Evolutionary conservation across 2,113 vertebrate genomes (phyloP).

Genomic region (Eulacestoma nigropectus): DNA sequence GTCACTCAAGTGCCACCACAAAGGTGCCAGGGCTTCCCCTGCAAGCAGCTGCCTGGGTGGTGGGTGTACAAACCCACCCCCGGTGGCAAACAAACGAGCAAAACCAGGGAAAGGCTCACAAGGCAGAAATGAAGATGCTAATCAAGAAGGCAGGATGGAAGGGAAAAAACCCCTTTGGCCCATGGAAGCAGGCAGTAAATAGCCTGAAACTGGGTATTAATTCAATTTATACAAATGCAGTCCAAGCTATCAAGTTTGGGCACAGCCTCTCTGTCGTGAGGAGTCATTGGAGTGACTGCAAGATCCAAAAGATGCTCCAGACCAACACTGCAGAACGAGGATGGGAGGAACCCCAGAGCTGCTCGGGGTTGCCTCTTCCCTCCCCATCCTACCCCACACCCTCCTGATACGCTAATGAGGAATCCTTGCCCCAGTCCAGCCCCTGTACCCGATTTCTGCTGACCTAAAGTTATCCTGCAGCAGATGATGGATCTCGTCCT

Average conservation of each 20-base stretch:
- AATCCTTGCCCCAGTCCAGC: background rate
- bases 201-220: background rate
- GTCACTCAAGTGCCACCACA: fast-evolving
- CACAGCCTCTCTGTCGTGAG: background rate
- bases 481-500: background rate
- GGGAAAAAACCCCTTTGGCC: background rate
- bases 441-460: background rate
- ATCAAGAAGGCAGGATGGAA: background rate
- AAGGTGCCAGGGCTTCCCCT: background rate
- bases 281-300: background rate
- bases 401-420: background rate
- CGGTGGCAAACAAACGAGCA: background rate
- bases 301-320: background rate
- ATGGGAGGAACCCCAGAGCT: background rate
- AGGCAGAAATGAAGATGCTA: background rate
- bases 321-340: fast-evolving
- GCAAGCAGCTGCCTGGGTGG: background rate
- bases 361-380: background rate
- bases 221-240: background rate
- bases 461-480: background rate
- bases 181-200: background rate
- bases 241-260: background rate
- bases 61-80: background rate
- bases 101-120: background rate
- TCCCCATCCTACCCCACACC: background rate